Base-by-base conservation (phyloP, 2,797 vertebrate species). In the Taeniopygia guttata region DNA sequence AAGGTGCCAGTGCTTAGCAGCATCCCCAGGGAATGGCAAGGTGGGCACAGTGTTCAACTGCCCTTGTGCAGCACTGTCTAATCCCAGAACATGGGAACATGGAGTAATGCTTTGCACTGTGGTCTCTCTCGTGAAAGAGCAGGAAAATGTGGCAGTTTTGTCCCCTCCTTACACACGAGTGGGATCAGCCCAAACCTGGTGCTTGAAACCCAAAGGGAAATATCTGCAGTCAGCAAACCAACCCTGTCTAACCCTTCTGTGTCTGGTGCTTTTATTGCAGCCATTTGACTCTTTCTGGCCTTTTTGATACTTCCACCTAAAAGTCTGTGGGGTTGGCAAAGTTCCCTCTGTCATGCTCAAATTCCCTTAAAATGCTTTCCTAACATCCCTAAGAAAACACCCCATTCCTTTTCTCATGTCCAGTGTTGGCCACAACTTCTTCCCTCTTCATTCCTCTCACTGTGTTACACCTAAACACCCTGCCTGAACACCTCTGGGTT, bases 161-260 rank as follows among this genome's bases (percentile, higher is more conserved):
- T 51, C 13, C 11, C 3, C 7, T 64, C 67, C 59, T 72, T 32
- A 36, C 21, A 23, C 29, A 62, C 0, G 0, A 73, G 26, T 14
- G 22, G 29, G 15, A 38, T 77, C 23, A 32, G 16, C 32, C 42
- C 63, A 92, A 85, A 70, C 14, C 7, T 64, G 40, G 36, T 64
- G 25, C 43, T 85, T 70, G 36, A 38, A 64, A n/a, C 27, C 7
- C 3, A 1, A 68, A 64, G 22, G 43, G 59, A 67, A 73, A 59
- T 5, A 66, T 5, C n/a, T n/a, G 32, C 10, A 38, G 29, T n/a
- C 56, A 84, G 45, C 36, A 59, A 38, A 38, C 36, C 26, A 38
- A 38, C 34, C 36, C 58, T 34, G 16, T 32, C 17, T 34, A 67
- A 56, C 7, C 21, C 32, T 25, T 77, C 25, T 13, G 26, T 54